Evolutionary conservation across 1,140 invertebrate genomes (phyloP).

Genomic region (Chironomus striatipennis): DNA sequence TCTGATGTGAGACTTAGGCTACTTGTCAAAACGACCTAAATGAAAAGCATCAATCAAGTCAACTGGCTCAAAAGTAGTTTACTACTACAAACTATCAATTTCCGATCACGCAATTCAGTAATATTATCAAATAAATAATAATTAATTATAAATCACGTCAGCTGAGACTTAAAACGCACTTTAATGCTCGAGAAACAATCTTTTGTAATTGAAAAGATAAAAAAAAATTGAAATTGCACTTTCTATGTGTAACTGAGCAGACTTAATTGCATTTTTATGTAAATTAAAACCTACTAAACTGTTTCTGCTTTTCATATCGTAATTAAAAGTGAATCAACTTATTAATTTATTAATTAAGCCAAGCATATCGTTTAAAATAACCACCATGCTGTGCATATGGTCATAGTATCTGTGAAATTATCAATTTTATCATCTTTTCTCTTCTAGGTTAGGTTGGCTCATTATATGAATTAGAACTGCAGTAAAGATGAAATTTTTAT

Average conservation of each 20-base stretch:
- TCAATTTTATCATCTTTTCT: too few relatives aligned
- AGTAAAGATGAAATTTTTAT: too few relatives aligned
- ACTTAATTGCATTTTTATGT: constrained; percentile 8
- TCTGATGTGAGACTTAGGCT: too few relatives aligned
- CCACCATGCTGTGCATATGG: neutral
- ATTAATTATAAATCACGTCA: neutral
- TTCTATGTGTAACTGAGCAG: neutral
- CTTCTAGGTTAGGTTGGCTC: too few relatives aligned
- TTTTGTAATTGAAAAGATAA: neutral
- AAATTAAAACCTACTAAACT: neutral
- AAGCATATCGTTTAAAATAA: too few relatives aligned
- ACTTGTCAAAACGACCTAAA: too few relatives aligned
- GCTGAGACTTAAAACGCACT: neutral
- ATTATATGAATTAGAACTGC: too few relatives aligned
- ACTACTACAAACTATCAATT: neutral
- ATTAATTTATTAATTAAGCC: too few relatives aligned
- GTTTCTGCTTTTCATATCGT: neutral
- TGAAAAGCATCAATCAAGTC: too few relatives aligned
- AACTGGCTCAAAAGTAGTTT: neutral
- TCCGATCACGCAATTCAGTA: neutral
- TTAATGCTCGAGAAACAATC: neutral
- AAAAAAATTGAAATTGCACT: constrained; percentile 4
- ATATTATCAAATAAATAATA: constrained; percentile 1
- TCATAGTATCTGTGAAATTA: too few relatives aligned
- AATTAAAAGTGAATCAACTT: too few relatives aligned